These are phyloP conservation scores for Electrophaes corylata DNA, from an alignment of 2,888 invertebrate species.

Conservation along the genomic window DNA sequence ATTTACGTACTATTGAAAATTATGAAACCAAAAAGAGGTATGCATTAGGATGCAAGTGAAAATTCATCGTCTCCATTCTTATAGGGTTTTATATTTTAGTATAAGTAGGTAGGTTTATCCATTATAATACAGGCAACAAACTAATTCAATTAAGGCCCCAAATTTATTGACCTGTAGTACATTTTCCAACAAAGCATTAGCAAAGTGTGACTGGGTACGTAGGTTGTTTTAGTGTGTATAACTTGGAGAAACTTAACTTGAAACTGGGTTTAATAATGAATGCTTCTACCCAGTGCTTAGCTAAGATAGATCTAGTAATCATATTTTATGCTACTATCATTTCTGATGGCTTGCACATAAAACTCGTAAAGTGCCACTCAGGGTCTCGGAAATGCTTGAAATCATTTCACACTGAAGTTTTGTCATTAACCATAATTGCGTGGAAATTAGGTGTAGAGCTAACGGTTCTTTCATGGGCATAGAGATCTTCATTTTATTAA, in stretches of 20 bases:
- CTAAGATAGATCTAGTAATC: conserved; percentile 25
- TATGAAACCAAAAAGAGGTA: too few species aligned
- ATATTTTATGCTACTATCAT: conserved; percentile 25
- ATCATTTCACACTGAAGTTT: conserved; percentile 30
- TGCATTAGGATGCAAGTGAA: too few species aligned
- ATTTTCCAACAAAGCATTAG: neutral
- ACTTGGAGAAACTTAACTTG: conserved; percentile 4
- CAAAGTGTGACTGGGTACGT: neutral
- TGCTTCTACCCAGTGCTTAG: conserved; percentile 23
- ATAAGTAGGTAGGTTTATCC: too few species aligned
- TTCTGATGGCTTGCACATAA: conserved; percentile 28
- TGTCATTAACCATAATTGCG: conserved; percentile 28
- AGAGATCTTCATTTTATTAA: conserved; percentile 52
- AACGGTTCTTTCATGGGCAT: conserved; percentile 41
- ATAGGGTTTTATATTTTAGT: too few species aligned
- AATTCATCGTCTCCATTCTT: too few species aligned
- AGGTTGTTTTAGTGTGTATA: neutral
- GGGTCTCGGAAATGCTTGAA: conserved; percentile 20
- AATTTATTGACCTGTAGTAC: neutral
- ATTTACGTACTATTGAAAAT: too few species aligned
- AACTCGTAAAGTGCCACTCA: conserved; percentile 22
- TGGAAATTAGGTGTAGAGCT: conserved; percentile 20
- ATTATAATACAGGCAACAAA: too few species aligned
- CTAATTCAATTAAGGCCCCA: too few species aligned
- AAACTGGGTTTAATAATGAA: conserved; percentile 9